phyloP scores from a whole-genome alignment of 2,113 vertebrate genomes.

The Cyanocitta stelleri region DNA sequence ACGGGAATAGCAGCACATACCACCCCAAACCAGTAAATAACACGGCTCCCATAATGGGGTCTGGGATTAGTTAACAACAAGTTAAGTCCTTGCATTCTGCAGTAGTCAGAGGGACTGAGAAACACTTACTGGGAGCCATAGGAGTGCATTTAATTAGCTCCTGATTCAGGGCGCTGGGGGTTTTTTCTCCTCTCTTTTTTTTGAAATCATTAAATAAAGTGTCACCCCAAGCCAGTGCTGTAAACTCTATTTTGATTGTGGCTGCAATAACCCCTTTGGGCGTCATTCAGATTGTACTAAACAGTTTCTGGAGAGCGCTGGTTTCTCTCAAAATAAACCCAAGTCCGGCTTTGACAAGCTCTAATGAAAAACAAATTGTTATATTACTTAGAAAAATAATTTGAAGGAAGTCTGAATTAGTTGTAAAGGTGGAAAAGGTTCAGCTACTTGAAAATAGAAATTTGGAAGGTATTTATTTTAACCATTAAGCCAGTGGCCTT shows the following conservation, averaged over 20 bases:
- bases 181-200: background rate
- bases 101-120: slow-evolving; percentile 1
- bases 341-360: slow-evolving; percentile 47
- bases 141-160: slow-evolving; percentile 66
- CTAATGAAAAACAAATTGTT: slow-evolving; percentile 68
- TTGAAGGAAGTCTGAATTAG: slow-evolving; percentile 61
- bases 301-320: slow-evolving; percentile 22
- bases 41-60: background rate
- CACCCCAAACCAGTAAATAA: slow-evolving; percentile 22
- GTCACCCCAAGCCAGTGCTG: slow-evolving; percentile 57
- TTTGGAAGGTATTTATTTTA: slow-evolving; percentile 54
- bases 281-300: slow-evolving; percentile 40
- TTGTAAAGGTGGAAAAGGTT: slow-evolving; percentile 55
- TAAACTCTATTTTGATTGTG: slow-evolving; percentile 67
- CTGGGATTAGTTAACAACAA: slow-evolving; percentile 49
- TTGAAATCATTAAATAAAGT: slow-evolving; percentile 55
- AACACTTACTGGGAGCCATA: slow-evolving; percentile 34
- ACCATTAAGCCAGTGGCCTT: slow-evolving; percentile 35
- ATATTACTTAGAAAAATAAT: slow-evolving; percentile 65
- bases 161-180: slow-evolving; percentile 9
- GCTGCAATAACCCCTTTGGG: slow-evolving; percentile 66
- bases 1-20: background rate
- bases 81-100: slow-evolving; percentile 8
- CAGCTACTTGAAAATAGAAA: slow-evolving; percentile 53
- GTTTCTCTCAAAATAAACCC: slow-evolving; percentile 61